Base-by-base conservation (phyloP, 2,113 vertebrate species). In the Cromileptes altivelis region DNA sequence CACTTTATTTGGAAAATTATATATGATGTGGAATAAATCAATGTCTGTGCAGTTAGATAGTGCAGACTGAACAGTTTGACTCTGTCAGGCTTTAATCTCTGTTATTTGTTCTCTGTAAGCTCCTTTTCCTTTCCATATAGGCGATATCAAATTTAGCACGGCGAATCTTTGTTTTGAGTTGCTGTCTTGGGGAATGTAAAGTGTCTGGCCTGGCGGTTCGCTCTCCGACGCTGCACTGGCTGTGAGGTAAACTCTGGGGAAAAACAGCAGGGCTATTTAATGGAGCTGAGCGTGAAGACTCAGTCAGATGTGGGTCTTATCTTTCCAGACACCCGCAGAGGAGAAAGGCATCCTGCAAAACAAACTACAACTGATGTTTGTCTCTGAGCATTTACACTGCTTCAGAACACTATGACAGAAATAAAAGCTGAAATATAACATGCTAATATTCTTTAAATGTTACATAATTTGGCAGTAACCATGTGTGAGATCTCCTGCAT, bases 261-360 rank as follows among this genome's bases (percentile, higher is more conserved):
- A 78, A 88, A 73, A 42, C 65, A 87, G 65, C 56, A 25, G 70
- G 80, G 77, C 65, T 63, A n/a, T 87, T 70, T 79, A 84, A 76
- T 12, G 40, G 58, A 71, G 79, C 27, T 15, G 61, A 87, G 80
- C 64, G 40, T 86, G 89, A 82, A 80, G 80, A 76, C 70, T 80
- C 21, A 52, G 63, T 56, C 73, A 65, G 71, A 93, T 94, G 86
- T 62, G 91, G 93, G 89, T 64, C 85, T 93, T 93, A 92, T 93
- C 93, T 81, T 21, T 81, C 33, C 73, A 73, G 47, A 84, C 82
- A 47, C 68, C 79, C 15, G 75, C 81, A 79, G 65, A 85, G 37
- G 60, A 87, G 65, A 67, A 68, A 86, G 30, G 72, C 37, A 17
- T 63, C 61, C 55, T 45, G 25, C 40, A 85, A 90, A 88, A 89